These are phyloP conservation scores for Rhagium mordax DNA, from an alignment of 2,888 invertebrate genomes.

Conservation along the genomic window DNA sequence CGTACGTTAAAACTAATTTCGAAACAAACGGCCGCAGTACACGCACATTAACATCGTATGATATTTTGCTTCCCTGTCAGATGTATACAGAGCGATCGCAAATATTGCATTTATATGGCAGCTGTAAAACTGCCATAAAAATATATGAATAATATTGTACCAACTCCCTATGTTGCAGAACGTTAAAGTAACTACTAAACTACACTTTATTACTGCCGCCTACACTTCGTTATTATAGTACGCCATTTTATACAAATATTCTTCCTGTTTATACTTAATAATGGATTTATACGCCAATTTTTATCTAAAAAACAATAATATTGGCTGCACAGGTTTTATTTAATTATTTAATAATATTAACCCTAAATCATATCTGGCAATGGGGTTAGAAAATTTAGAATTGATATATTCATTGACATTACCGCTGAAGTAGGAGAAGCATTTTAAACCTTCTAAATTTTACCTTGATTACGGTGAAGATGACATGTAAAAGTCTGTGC, in stretches of 20 bases:
- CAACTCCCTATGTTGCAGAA: slow-evolving; percentile 1
- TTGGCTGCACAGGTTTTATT: too few species aligned
- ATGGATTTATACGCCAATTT: too few species aligned
- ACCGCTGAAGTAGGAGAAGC: too few species aligned
- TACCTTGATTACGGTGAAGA: too few species aligned
- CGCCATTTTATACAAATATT: slow-evolving; percentile 14
- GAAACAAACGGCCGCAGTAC: slow-evolving; percentile 2
- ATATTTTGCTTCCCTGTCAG: slow-evolving; percentile 10
- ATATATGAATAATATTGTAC: slow-evolving; percentile 21
- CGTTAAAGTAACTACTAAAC: slow-evolving; percentile 24
- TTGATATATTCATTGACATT: too few species aligned
- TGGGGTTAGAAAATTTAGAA: too few species aligned
- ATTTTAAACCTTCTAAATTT: too few species aligned
- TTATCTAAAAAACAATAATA: too few species aligned
- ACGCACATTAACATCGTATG: slow-evolving; percentile 1
- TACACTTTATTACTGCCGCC: slow-evolving; percentile 19
- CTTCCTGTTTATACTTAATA: too few species aligned
- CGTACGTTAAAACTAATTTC: slow-evolving; percentile 1
- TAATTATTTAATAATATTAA: too few species aligned
- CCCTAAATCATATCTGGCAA: too few species aligned
- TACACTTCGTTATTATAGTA: not conserved
- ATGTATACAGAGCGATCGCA: slow-evolving; percentile 27
- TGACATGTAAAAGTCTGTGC: too few species aligned
- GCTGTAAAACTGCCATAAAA: slow-evolving; percentile 27
- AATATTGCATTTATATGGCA: slow-evolving; percentile 15